A percentile compares a stretch with the other conserved stretches of the same genome.
Evolutionary conservation across 2,888 invertebrate species (phyloP).

Genomic region (Rhagophthalmus giganteus): DNA sequence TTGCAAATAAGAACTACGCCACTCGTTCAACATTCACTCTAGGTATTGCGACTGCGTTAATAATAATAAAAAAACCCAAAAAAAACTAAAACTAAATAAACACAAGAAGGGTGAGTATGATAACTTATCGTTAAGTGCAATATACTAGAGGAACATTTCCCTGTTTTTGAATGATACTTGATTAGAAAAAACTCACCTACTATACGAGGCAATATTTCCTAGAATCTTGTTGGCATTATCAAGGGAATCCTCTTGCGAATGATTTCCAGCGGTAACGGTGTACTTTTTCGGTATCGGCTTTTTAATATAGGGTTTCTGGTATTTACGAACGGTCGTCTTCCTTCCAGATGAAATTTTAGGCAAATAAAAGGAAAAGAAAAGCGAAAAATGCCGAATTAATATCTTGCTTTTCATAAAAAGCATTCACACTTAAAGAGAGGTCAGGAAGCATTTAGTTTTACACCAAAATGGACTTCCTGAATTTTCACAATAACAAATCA

Average conservation of each 20-base stretch:
- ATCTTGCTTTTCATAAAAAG: conserved; percentile 19
- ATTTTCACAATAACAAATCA: conserved; percentile 5
- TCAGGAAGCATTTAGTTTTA: neutral
- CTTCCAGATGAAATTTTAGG: conserved; percentile 62
- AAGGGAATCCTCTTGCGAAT: conserved; percentile 77
- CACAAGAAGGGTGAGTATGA: conserved; percentile 10
- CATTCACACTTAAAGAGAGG: conserved; percentile 21
- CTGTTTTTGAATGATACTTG: conserved; percentile 16
- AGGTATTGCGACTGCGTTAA: conserved; percentile 12
- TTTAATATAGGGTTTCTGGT: conserved; percentile 85
- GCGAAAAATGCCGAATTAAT: conserved; percentile 40
- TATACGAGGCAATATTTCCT: conserved; percentile 73
- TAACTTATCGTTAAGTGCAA: conserved; percentile 21
- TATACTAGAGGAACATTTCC: conserved; percentile 13
- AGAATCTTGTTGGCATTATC: conserved; percentile 83
- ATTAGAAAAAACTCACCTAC: conserved; percentile 43
- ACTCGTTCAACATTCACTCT: conserved; percentile 22
- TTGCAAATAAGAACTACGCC: conserved; percentile 23
- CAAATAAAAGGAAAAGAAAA: conserved; percentile 35
- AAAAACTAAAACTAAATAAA: conserved; percentile 5
- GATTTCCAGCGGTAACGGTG: conserved; percentile 70
- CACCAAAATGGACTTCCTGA: conserved; percentile 8
- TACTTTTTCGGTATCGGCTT: conserved; percentile 79
- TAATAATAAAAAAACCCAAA: conserved; percentile 5
- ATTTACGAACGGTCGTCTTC: conserved; percentile 87